Evolutionary conservation across 2,113 vertebrate species (phyloP), one percentile per base, ranked within the genome.

Genomic region (Calyptomena viridis): DNA sequence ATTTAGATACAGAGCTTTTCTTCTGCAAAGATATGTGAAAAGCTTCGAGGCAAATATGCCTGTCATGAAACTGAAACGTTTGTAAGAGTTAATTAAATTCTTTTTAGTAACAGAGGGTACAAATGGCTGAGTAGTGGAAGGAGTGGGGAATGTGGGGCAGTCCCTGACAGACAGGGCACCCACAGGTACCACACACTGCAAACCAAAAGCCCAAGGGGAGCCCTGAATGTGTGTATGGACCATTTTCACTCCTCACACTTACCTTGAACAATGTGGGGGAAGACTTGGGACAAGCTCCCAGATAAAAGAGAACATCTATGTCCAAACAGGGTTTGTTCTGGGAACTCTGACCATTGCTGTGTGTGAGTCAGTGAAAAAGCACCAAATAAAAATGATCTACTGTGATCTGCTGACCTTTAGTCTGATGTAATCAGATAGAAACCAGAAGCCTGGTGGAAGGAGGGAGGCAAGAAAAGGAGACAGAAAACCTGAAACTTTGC

Each of bases 1-100:
- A 91, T 63, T 95, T 68, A 94, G 91, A 93, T 37, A 91, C 2
- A 95, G 64, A 93, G 60, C 56, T 94, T 76, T 74, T 60, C 71
- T 67, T 49, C 71, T 50, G 62, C 77, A 72, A 23, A 90, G 69
- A 52, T 85, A 76, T 3, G 47, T 39, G 59, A 72, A 89, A 94
- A 96, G 74, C 84, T 52, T 63, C 11, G 5, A 93, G 84, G 85
- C 59, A 78, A 95, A 87, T 17, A 49, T 15, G 64, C 47, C 69
- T 52, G 74, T 66, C 76, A 35, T 20, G 35, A 87, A 86, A 94
- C 30, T 1, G 52, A 47, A 81, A 47, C 17, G 52, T 24, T 53
- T 40, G n/a, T 21, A 64, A 67, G 67, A 76, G 52, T 30, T 74
- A 49, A 72, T 44, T 31, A 33, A 72, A 90, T 79, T 79, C 5